Conservation (phyloP, 1,140 invertebrate genomes). For the Zophobas atratus region DNA sequence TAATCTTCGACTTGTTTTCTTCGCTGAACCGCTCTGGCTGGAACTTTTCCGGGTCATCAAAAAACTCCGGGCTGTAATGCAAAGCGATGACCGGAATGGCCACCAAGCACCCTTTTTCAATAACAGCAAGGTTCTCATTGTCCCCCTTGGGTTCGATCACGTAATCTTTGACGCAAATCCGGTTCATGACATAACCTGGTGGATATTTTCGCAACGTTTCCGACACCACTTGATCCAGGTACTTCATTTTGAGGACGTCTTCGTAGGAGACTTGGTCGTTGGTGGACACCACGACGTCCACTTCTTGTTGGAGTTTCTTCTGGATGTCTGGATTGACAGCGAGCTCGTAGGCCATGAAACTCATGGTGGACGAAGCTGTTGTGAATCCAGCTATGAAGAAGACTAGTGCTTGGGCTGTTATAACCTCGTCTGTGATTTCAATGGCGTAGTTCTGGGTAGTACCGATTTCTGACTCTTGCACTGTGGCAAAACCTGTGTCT, state of each 20-base stretch:
- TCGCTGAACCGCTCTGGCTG: constrained; percentile 72
- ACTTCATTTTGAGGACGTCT: constrained; percentile 51
- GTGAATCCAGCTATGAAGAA: constrained; percentile 78
- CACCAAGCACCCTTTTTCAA: constrained; percentile 65
- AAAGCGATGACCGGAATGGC: constrained; percentile 67
- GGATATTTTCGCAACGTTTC: constrained; percentile 67
- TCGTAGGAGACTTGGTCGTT: constrained; percentile 50
- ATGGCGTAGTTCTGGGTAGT: constrained; percentile 49
- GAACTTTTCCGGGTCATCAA: constrained; percentile 70
- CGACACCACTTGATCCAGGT: constrained; percentile 54
- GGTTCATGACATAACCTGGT: constrained; percentile 68
- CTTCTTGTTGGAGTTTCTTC: constrained; percentile 63
- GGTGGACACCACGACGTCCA: constrained; percentile 29
- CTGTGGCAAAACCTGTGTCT: constrained; percentile 67
- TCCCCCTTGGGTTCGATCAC: constrained; percentile 61
- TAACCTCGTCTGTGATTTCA: constrained; percentile 71
- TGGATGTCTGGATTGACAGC: constrained; percentile 71
- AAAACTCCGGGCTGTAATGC: constrained; percentile 67
- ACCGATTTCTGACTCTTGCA: constrained; percentile 60
- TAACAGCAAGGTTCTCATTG: constrained; percentile 28
- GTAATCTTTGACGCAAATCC: constrained; percentile 71
- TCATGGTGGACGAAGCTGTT: constrained; percentile 66
- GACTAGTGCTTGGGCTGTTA: constrained; percentile 75
- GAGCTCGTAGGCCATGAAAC: constrained; percentile 66
- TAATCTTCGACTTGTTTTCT: constrained; percentile 66